phyloP scores from a whole-genome alignment of 1,140 invertebrate species.

The Cydia fagiglandana region DNA sequence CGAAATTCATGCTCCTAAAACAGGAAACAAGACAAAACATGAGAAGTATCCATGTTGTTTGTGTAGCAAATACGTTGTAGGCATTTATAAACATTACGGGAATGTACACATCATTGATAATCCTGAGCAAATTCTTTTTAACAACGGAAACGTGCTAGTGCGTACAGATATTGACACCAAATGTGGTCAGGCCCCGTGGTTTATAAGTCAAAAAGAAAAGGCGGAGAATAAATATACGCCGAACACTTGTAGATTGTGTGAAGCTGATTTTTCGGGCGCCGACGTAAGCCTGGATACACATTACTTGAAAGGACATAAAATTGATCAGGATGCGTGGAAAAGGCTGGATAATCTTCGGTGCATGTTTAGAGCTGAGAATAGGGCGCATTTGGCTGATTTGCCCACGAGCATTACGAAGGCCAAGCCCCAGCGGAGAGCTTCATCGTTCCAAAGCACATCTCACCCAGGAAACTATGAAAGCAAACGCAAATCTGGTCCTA shows the following conservation, averaged over 20 bases:
- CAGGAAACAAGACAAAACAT: background rate
- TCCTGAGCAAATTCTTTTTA: background rate
- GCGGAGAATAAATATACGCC: background rate
- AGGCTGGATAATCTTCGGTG: background rate
- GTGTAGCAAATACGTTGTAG: background rate
- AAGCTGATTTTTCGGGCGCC: background rate
- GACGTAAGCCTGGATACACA: background rate
- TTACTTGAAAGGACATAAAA: background rate
- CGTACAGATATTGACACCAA: background rate
- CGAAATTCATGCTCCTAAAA: background rate
- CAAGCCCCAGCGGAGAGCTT: background rate
- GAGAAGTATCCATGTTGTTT: background rate
- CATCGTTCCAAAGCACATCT: background rate
- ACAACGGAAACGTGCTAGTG: background rate
- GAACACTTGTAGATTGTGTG: background rate
- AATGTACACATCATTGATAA: background rate
- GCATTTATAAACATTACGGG: constrained; percentile 2
- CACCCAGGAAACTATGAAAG: background rate
- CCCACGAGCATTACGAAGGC: background rate
- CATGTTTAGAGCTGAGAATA: background rate
- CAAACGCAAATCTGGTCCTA: background rate
- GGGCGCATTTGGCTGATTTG: background rate
- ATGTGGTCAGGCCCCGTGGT: background rate
- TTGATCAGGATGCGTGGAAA: background rate
- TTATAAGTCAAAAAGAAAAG: background rate